Percentiles rank a stretch among this genome's conserved stretches.
phyloP scores from a whole-genome alignment of 2,797 vertebrate genomes.

The Octomys mimax region DNA sequence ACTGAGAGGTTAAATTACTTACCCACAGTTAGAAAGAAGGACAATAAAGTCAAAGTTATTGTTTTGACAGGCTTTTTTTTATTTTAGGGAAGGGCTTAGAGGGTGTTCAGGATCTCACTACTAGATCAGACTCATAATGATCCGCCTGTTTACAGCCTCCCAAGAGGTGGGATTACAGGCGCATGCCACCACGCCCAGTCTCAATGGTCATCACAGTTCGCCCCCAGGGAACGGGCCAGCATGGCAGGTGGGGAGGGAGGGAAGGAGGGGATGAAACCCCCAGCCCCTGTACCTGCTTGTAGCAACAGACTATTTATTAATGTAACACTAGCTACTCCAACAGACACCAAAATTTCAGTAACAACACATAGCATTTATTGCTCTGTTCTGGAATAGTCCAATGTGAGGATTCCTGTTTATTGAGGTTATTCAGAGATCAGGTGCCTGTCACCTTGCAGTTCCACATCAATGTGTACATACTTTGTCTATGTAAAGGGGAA shows the following conservation, averaged over 20 bases:
- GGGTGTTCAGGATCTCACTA: too few relatives aligned
- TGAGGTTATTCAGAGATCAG: constrained; percentile 10
- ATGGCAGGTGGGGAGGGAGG: too few relatives aligned
- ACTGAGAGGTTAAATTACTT: constrained; percentile 19
- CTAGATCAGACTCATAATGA: too few relatives aligned
- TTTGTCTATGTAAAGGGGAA: constrained; percentile 5
- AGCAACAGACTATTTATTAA: not conserved
- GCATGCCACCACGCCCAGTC: too few relatives aligned
- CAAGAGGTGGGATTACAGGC: too few relatives aligned
- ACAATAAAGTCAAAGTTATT: constrained; percentile 3
- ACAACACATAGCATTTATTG: constrained; percentile 38
- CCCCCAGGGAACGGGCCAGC: too few relatives aligned
- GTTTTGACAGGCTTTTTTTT: not conserved
- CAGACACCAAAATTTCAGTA: constrained; percentile 38
- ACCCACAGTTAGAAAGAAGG: not conserved
- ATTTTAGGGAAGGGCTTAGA: too few relatives aligned
- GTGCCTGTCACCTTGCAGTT: not conserved
- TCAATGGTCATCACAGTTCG: too few relatives aligned
- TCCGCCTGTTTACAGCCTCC: too few relatives aligned
- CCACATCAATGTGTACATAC: not conserved
- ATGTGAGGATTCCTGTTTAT: not conserved
- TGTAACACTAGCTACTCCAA: constrained; percentile 17
- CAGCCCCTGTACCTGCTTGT: too few relatives aligned
- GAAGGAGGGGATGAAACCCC: too few relatives aligned
- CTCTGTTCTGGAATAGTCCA: constrained; percentile 45